Percentiles rank a stretch among this genome's conserved stretches.
phyloP scores from a whole-genome alignment of 2,888 invertebrate genomes.

The Lithosia quadra region DNA sequence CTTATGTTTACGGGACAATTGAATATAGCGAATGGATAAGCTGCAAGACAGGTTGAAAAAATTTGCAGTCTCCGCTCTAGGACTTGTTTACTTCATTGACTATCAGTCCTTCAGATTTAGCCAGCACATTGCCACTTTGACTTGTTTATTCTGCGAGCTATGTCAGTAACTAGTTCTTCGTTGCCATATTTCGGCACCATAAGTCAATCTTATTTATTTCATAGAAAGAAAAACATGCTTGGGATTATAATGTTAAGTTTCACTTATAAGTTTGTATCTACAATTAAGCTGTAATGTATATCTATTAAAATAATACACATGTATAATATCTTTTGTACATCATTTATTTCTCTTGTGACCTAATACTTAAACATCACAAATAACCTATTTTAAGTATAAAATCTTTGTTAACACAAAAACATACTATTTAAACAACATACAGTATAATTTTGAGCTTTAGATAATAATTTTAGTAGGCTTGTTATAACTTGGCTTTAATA shows the following conservation, averaged over 20 bases:
- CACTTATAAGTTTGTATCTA: background rate
- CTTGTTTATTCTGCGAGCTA: background rate
- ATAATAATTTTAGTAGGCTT: constrained; percentile 17
- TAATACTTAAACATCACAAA: constrained; percentile 55
- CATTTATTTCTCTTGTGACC: constrained; percentile 47
- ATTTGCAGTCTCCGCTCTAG: background rate
- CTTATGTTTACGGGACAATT: too few relatives aligned
- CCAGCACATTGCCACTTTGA: background rate
- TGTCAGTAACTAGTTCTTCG: background rate
- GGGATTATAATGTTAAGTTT: background rate
- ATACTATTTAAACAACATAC: constrained; percentile 57
- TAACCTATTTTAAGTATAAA: constrained; percentile 54
- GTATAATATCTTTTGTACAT: constrained; percentile 32
- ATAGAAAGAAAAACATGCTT: background rate
- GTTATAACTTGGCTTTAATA: constrained; percentile 9
- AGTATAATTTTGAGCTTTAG: constrained; percentile 31
- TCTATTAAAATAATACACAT: constrained; percentile 1
- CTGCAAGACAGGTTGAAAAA: too few relatives aligned
- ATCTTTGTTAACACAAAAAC: constrained; percentile 60
- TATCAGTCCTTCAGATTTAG: background rate
- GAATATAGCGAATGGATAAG: too few relatives aligned
- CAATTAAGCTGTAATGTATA: background rate
- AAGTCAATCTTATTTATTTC: background rate
- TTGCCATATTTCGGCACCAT: background rate
- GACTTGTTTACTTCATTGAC: background rate